Conservation (phyloP, 2,113 vertebrate genomes). For the Centropus bengalensis region DNA sequence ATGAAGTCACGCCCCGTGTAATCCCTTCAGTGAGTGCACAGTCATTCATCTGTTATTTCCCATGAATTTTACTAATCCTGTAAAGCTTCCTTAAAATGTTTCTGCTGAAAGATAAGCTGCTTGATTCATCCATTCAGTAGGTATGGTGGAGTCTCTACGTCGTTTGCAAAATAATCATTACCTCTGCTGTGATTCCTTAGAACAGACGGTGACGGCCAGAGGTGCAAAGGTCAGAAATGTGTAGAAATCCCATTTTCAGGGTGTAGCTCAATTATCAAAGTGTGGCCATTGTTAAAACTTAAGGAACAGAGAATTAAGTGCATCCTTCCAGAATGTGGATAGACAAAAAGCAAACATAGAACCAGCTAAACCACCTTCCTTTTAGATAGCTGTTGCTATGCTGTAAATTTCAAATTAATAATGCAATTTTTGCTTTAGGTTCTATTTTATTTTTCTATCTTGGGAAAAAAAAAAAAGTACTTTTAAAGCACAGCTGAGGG, state of each 20-base stretch:
- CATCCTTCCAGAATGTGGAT: neutral
- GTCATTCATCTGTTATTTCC: neutral
- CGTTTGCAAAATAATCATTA: neutral
- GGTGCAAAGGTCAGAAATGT: neutral
- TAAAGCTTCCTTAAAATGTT: neutral
- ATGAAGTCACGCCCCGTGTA: neutral
- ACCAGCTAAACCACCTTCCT: neutral
- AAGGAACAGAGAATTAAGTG: neutral
- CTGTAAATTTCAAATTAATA: neutral
- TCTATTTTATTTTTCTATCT: neutral
- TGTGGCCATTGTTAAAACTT: neutral
- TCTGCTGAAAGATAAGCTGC: conserved; percentile 2
- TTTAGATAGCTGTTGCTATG: neutral
- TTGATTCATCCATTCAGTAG: neutral
- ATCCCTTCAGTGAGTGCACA: neutral
- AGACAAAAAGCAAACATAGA: neutral
- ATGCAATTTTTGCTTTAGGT: neutral
- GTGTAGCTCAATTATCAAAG: neutral
- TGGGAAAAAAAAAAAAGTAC: neutral
- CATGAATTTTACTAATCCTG: neutral
- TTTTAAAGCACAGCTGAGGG: neutral
- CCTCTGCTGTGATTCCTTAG: neutral
- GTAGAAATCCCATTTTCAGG: neutral
- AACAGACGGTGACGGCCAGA: neutral
- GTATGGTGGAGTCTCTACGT: neutral